Percentiles rank a stretch among this genome's conserved stretches.
phyloP scores from a whole-genome alignment of 2,113 vertebrate species.

The Phrynosoma blainvillii region DNA sequence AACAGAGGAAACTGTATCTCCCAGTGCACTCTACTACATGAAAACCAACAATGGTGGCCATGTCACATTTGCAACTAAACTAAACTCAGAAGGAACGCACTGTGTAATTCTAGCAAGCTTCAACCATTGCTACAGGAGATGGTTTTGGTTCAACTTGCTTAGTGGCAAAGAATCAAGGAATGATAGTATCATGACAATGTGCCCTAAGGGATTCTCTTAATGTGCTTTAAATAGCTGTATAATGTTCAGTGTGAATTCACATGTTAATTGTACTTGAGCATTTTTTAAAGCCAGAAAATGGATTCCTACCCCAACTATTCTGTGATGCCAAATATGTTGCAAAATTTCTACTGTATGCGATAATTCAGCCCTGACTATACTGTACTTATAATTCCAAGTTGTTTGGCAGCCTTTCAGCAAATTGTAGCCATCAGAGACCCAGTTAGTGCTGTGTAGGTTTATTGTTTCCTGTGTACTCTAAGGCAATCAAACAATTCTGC shows the following conservation, averaged over 20 bases:
- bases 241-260: conserved; percentile 49
- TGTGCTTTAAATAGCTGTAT: conserved; percentile 38
- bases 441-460: neutral
- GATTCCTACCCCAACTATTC: conserved; percentile 45
- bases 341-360: conserved; percentile 51
- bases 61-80: neutral
- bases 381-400: conserved; percentile 62
- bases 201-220: conserved; percentile 8
- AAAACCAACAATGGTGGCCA: too few species aligned
- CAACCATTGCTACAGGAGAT: neutral
- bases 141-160: conserved; percentile 21
- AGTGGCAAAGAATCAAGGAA: conserved; percentile 5
- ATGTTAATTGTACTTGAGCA: conserved; percentile 38
- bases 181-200: conserved; percentile 29
- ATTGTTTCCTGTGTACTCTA: conserved; percentile 48
- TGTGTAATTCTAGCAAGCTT: neutral
- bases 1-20: too few species aligned
- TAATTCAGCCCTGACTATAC: conserved; percentile 46
- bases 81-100: neutral
- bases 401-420: neutral
- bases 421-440: conserved; percentile 48
- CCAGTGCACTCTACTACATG: too few species aligned
- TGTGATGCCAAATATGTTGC: conserved; percentile 51
- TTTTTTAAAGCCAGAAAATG: conserved; percentile 43
- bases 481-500: conserved; percentile 66